phyloP scores from a whole-genome alignment of 2,797 vertebrate species.

The Paratrypauchen microcephalus region DNA sequence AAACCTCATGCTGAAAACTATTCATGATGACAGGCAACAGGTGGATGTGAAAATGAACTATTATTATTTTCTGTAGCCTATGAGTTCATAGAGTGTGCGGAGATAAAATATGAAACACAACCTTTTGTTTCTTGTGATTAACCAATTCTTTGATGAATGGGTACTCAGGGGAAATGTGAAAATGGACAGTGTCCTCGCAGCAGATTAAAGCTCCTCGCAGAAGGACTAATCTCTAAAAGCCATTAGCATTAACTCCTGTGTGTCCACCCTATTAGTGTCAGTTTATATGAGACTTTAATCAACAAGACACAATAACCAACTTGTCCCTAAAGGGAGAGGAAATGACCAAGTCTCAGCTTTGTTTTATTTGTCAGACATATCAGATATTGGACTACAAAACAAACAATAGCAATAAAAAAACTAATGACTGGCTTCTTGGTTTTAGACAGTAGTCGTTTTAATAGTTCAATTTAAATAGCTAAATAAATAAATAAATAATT shows the following conservation, averaged over 20 bases:
- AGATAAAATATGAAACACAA: not conserved
- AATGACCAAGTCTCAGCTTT: conserved; percentile 22
- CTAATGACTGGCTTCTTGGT: not conserved
- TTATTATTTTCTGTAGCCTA: not conserved
- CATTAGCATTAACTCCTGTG: conserved; percentile 49
- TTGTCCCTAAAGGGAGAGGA: conserved; percentile 43
- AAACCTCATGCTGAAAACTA: not conserved
- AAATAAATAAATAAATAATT: no score
- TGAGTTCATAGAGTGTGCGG: not conserved
- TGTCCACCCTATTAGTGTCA: conserved; percentile 52
- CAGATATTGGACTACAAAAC: not conserved
- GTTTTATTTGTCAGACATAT: not conserved
- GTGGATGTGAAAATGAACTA: not conserved
- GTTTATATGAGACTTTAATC: no score
- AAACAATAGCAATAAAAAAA: not conserved
- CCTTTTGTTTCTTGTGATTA: conserved; percentile 4
- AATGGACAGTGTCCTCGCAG: conserved; percentile 47
- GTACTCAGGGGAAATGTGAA: conserved; percentile 42
- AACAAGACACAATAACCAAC: conserved; percentile 22
- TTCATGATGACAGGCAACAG: not conserved
- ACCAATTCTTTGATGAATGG: not conserved
- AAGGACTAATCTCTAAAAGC: conserved; percentile 57
- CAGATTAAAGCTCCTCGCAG: conserved; percentile 55
- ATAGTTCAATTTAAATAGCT: no score
- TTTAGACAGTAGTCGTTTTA: not conserved